phyloP scores from a whole-genome alignment of 2,888 invertebrate genomes.

The Smittia aterrima region DNA sequence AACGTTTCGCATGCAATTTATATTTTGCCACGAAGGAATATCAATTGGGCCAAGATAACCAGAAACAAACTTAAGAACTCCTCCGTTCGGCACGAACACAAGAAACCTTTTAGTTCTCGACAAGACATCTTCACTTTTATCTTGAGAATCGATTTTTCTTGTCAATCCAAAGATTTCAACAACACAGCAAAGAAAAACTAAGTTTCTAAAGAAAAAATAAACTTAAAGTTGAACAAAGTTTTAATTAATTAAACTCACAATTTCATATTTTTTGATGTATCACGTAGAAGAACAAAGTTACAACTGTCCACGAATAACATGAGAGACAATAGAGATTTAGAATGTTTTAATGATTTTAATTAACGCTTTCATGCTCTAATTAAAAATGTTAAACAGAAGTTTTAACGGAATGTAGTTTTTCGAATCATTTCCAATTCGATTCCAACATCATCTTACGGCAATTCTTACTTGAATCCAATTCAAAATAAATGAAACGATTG shows the following conservation, averaged over 20 bases:
- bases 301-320: no score
- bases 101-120: conserved; percentile 18
- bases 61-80: conserved; percentile 12
- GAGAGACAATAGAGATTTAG: no score
- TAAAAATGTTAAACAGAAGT: background rate
- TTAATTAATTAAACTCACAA: background rate
- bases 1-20: conserved; percentile 18
- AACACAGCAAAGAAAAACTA: background rate
- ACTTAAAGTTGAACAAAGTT: no score
- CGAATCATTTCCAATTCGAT: no score
- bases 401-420: no score
- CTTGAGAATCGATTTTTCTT: no score
- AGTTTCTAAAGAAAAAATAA: no score
- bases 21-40: conserved; percentile 16
- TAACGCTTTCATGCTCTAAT: background rate
- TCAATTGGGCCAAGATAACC: background rate
- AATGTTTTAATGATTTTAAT: background rate
- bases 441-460: no score
- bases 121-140: background rate
- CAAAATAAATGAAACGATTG: no score
- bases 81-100: conserved; percentile 25
- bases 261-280: background rate
- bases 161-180: background rate
- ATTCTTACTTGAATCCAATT: no score
- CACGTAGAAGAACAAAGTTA: background rate